These are phyloP conservation scores for Chelonus insularis DNA, from an alignment of 1,140 invertebrate genomes.

Conservation along the genomic window DNA sequence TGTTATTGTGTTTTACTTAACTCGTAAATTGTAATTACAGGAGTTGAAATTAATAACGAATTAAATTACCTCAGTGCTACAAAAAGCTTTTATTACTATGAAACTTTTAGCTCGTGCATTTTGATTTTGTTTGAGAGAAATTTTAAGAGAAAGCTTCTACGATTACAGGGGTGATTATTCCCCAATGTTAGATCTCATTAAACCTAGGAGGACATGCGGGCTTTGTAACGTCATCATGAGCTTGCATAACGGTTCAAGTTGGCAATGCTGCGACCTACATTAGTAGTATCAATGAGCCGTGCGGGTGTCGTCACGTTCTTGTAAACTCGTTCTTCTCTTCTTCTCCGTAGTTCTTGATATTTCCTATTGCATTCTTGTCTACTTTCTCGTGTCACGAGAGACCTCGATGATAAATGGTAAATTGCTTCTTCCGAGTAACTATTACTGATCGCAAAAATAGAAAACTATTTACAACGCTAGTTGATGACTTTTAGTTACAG, in stretches of 20 bases:
- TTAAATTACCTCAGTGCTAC: too few relatives aligned
- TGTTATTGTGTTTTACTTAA: neutral
- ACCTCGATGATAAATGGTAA: slow-evolving; percentile 6
- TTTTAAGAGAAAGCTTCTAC: neutral
- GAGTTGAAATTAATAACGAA: too few relatives aligned
- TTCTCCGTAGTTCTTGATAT: slow-evolving; percentile 1
- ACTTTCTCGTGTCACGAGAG: slow-evolving; percentile 10
- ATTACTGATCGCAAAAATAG: slow-evolving; percentile 2
- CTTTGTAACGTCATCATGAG: slow-evolving; percentile 25
- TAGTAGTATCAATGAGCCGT: slow-evolving; percentile 14
- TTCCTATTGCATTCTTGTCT: slow-evolving; percentile 7
- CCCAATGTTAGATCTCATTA: slow-evolving; percentile 23
- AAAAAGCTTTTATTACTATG: too few relatives aligned
- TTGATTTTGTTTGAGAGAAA: neutral
- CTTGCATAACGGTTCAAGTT: slow-evolving; percentile 24
- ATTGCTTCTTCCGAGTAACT: slow-evolving; percentile 2
- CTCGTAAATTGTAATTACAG: neutral
- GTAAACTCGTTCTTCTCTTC: neutral
- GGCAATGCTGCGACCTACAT: slow-evolving; percentile 22
- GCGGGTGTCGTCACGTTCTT: slow-evolving; percentile 7
- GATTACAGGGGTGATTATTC: slow-evolving; percentile 20
- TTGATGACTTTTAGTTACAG: neutral
- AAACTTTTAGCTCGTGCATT: too few relatives aligned
- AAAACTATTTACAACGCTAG: neutral
- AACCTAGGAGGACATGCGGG: slow-evolving; percentile 22